A percentile compares a stretch with the other conserved stretches of the same genome.
Evolutionary conservation across 2,797 vertebrate genomes (phyloP).

Genomic region (Nasua narica): DNA sequence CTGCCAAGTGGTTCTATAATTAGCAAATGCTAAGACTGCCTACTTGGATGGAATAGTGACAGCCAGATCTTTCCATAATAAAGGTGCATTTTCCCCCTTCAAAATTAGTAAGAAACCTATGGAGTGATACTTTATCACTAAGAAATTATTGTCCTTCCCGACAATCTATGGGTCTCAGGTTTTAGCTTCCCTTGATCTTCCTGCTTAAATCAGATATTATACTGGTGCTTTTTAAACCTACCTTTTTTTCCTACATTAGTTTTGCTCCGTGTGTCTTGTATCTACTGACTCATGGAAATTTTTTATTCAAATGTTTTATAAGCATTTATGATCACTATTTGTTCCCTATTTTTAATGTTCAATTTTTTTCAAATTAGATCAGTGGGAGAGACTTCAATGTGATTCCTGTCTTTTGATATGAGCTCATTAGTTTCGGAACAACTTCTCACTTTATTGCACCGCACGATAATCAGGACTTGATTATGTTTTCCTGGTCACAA

Average conservation of each 20-base stretch:
- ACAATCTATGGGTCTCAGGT: neutral
- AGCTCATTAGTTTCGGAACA: neutral
- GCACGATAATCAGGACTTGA: neutral
- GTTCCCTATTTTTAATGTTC: neutral
- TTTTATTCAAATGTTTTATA: neutral
- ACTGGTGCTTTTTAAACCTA: neutral
- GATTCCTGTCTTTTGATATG: neutral
- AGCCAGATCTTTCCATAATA: neutral
- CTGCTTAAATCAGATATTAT: neutral
- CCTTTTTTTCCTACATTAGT: neutral
- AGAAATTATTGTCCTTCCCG: neutral
- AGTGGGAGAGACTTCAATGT: neutral
- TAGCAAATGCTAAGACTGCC: neutral
- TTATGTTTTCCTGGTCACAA: neutral
- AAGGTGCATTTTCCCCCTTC: neutral
- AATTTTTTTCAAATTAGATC: neutral
- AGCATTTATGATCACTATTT: neutral
- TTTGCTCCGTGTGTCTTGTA: neutral
- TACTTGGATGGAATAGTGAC: neutral
- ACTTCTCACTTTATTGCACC: neutral
- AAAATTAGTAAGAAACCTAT: neutral
- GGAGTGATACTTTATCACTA: neutral
- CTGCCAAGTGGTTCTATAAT: neutral
- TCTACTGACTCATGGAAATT: neutral
- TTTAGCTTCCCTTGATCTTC: neutral